Evolutionary conservation across 2,113 vertebrate species (phyloP), one percentile per base, ranked within the genome.

Genomic region (Indicator maculatus): DNA sequence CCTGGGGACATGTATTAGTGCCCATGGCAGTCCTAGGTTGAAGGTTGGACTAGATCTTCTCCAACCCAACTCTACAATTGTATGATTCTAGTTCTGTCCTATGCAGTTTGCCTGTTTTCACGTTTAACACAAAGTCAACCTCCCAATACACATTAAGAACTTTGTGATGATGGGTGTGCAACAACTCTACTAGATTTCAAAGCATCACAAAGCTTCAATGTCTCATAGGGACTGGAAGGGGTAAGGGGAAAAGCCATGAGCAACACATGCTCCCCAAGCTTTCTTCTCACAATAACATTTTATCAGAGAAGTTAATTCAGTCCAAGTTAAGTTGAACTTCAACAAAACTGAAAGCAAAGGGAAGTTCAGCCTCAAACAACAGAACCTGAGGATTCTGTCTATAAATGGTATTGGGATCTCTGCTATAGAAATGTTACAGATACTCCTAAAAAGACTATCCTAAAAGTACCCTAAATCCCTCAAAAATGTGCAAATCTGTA

Each of bases 71-170:
- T 44, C 41, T 44, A 52, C 47, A 50, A 24, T 6, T 50, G 9
- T 8, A 52, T 24, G 23, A 24, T 26, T 52, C 61, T 59, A 11
- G 2, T 53, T 65, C 20, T 78, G 38, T 11, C 18, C 33, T 44
- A 8, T 5, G 36, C 28, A 56, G 4, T 11, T 12, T 5, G 33
- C 2, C 52, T 5, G 3, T 24, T 81, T 61, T 67, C 30, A 74
- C 33, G 41, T 15, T 24, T 5, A 53, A 47, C 12, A 33, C 16
- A 2, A 52, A 75, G 44, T 6, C n/a, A 38, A 5, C 41, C 30
- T 30, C 26, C 18, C 17, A 8, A 11, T 19, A 16, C 0, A 0
- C 7, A 4, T 38, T 13, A 16, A 16, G 66, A 45, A 5, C 15
- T 44, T 28, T 8, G 6, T 18, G 59, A 64, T 27, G 31, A 64